Conservation (phyloP, 2,888 invertebrate genomes). For the Drosophila mettleri region DNA sequence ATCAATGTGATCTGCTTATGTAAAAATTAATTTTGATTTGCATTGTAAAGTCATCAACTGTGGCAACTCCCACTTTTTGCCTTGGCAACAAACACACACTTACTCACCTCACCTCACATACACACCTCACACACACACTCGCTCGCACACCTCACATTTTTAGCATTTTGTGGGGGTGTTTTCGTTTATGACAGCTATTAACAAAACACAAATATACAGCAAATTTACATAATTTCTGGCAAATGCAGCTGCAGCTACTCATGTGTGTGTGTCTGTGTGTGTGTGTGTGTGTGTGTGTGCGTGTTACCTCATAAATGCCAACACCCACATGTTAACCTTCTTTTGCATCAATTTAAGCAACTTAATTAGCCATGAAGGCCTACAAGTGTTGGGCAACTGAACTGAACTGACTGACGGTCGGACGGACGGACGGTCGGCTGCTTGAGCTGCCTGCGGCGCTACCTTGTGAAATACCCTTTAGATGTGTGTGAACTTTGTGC, state of each 20-base stretch:
- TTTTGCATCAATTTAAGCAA: constrained; percentile 65
- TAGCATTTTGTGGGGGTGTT: constrained; percentile 62
- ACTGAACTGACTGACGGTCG: constrained; percentile 28
- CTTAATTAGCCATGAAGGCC: constrained; percentile 80
- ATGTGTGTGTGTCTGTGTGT: not conserved
- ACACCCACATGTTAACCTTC: constrained; percentile 77
- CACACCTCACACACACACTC: constrained; percentile 9
- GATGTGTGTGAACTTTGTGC: not conserved
- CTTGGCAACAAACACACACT: constrained; percentile 41
- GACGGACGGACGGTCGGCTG: constrained; percentile 15
- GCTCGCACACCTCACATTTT: constrained; percentile 53
- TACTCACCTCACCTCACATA: constrained; percentile 11
- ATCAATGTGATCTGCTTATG: no score
- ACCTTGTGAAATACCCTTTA: constrained; percentile 28
- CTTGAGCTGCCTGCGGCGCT: constrained; percentile 17
- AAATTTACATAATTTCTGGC: constrained; percentile 65
- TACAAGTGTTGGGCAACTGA: constrained; percentile 52
- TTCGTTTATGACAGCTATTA: constrained; percentile 64
- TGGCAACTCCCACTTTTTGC: constrained; percentile 45
- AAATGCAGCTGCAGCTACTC: constrained; percentile 67
- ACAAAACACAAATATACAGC: constrained; percentile 40
- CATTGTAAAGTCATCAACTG: constrained; percentile 5
- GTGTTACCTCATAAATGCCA: constrained; percentile 65
- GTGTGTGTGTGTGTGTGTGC: constrained; percentile 8
- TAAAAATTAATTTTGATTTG: not conserved